A percentile compares a stretch with the other conserved stretches of the same genome.
Evolutionary conservation across 2,888 invertebrate species (phyloP).

Genomic region (Leucophenga montana): DNA sequence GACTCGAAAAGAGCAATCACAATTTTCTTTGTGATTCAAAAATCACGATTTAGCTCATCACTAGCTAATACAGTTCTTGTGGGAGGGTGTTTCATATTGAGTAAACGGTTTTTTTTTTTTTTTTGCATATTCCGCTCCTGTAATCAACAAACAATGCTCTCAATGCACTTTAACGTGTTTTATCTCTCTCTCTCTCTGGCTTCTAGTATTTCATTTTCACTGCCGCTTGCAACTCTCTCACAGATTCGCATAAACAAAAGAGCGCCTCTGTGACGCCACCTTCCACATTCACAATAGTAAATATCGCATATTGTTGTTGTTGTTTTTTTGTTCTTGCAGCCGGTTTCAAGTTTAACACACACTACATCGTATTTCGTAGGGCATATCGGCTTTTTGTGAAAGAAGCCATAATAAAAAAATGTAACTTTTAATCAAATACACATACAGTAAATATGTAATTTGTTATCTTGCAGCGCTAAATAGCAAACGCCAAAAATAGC

Average conservation of each 20-base stretch:
- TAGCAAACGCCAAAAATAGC: no score
- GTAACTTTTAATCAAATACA: neutral
- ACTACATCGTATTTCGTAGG: conserved; percentile 40
- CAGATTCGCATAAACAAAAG: neutral
- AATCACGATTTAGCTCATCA: no score
- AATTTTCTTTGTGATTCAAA: no score
- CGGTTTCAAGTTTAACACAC: conserved; percentile 37
- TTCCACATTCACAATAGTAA: neutral
- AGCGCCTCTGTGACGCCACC: neutral
- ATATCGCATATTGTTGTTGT: neutral
- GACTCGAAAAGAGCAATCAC: no score
- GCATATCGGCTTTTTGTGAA: conserved; percentile 33
- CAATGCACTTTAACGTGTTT: no score
- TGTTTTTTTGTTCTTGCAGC: neutral
- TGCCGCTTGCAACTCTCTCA: conserved; percentile 4
- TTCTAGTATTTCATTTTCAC: no score
- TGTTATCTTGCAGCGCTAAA: conserved; percentile 20
- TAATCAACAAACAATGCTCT: no score
- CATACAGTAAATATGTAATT: conserved; percentile 26
- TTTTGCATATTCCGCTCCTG: no score
- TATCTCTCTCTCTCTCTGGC: no score
- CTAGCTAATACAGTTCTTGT: no score
- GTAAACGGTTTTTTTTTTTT: no score
- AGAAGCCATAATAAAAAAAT: conserved; percentile 38
- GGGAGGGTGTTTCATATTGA: no score